Evolutionary conservation across 1,140 invertebrate species (phyloP).

Genomic region (Bactericera cockerelli): DNA sequence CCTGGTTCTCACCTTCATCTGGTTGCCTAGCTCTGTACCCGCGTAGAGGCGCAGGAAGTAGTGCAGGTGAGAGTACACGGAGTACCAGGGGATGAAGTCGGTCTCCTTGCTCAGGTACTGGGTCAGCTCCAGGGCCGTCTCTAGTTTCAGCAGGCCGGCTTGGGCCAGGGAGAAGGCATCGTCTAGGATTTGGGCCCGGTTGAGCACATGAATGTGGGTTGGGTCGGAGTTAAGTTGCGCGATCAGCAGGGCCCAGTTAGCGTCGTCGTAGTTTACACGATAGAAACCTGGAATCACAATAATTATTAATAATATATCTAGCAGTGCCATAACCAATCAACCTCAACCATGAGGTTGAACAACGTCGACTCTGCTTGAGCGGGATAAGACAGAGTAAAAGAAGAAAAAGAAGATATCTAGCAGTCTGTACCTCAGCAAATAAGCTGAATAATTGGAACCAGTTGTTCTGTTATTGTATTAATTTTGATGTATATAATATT

Average conservation of each 20-base stretch:
- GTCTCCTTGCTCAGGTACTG: slow-evolving; percentile 34
- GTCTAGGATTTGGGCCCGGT: slow-evolving; percentile 41
- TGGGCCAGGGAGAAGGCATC: slow-evolving; percentile 40
- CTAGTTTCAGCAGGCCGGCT: slow-evolving; percentile 30
- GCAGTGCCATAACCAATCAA: no score
- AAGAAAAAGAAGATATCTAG: no score
- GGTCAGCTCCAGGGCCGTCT: slow-evolving; percentile 28
- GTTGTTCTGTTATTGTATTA: no score
- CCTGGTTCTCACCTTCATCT: slow-evolving; percentile 1
- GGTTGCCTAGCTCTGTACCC: slow-evolving; percentile 18
- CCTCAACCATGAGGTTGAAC: no score
- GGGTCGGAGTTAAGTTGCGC: slow-evolving; percentile 8
- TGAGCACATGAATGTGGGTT: slow-evolving; percentile 15
- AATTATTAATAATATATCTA: no score
- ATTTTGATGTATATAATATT: no score
- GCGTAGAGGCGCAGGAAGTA: slow-evolving; percentile 25
- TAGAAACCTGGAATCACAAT: slow-evolving; percentile 38
- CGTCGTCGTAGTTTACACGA: slow-evolving; percentile 36
- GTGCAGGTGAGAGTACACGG: slow-evolving; percentile 23
- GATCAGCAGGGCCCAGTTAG: slow-evolving; percentile 30
- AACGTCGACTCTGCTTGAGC: no score
- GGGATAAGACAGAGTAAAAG: no score
- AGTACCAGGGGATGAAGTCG: slow-evolving; percentile 39
- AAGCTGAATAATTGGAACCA: no score
- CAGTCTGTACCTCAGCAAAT: no score